Percentiles rank a stretch among this genome's conserved stretches.
These are phyloP conservation scores for Thryonomys swinderianus DNA, from an alignment of 2,113 vertebrate genomes.

Conservation along the genomic window DNA sequence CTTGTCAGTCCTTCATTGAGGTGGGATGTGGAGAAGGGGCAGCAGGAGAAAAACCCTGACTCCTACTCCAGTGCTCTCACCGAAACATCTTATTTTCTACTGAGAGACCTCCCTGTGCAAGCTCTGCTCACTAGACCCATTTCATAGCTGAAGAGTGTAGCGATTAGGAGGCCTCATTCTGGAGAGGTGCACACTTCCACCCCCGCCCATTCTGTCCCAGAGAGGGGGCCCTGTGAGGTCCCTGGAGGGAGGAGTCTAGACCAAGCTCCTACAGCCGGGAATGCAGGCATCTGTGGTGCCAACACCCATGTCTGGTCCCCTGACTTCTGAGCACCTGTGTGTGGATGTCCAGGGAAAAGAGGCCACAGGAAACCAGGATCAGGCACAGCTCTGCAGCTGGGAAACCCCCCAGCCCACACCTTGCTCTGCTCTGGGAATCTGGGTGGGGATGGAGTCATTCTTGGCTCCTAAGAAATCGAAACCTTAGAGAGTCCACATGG, in stretches of 20 bases:
- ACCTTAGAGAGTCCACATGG: not conserved
- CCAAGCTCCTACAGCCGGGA: not conserved
- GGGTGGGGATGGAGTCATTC: not conserved
- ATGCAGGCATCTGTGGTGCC: not conserved
- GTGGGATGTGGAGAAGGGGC: not conserved
- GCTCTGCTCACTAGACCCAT: not conserved
- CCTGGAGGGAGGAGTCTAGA: not conserved
- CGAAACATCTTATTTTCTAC: not conserved
- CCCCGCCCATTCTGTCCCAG: not conserved
- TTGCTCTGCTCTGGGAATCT: not conserved
- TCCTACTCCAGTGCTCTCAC: not conserved
- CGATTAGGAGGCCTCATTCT: not conserved
- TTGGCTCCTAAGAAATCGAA: not conserved
- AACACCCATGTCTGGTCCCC: not conserved
- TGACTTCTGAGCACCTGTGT: not conserved
- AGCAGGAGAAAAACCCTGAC: not conserved
- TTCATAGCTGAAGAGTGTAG: not conserved
- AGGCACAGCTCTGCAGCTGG: not conserved
- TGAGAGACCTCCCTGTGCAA: not conserved
- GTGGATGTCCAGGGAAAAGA: not conserved
- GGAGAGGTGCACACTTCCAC: not conserved
- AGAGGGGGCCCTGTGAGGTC: rapidly evolving
- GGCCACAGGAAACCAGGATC: not conserved
- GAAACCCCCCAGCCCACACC: too few species aligned
- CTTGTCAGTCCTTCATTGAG: not conserved